Conservation (phyloP, 2,888 invertebrate genomes). For the Eledona agricola region DNA sequence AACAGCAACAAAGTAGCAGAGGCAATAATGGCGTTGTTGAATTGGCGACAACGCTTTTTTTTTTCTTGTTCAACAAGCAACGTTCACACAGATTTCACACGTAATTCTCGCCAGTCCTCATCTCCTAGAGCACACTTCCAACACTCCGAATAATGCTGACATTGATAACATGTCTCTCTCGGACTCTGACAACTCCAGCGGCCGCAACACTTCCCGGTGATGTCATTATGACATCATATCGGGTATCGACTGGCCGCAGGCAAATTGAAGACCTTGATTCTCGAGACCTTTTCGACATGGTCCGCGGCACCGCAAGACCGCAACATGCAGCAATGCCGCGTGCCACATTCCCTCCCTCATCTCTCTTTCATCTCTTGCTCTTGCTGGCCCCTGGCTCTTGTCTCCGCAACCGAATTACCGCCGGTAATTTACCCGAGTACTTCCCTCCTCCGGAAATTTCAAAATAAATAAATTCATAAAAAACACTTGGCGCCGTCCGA, state of each 20-base stretch:
- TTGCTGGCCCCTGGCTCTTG: too few species aligned
- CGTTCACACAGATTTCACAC: too few species aligned
- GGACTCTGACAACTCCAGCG: too few species aligned
- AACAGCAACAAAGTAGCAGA: too few species aligned
- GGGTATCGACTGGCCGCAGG: conserved; percentile 60
- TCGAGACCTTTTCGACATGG: conserved; percentile 33
- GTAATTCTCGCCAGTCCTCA: too few species aligned
- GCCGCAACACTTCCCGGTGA: conserved; percentile 63
- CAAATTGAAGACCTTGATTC: conserved; percentile 60
- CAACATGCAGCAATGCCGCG: neutral
- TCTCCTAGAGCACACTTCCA: too few species aligned
- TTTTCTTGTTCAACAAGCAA: too few species aligned
- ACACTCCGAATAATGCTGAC: conserved; percentile 40
- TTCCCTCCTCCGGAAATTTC: too few species aligned
- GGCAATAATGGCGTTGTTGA: conserved; percentile 58
- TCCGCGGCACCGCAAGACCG: neutral
- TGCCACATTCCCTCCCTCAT: neutral
- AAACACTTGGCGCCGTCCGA: conserved; percentile 8
- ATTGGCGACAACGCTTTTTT: conserved; percentile 52
- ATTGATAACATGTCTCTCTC: conserved; percentile 41
- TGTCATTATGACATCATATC: conserved; percentile 66
- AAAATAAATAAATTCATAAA: conserved; percentile 8
- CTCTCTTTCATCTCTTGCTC: too few species aligned
- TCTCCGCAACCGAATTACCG: too few species aligned
- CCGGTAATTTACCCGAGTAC: too few species aligned